Percentiles rank a stretch among this genome's conserved stretches.
phyloP scores from a whole-genome alignment of 2,888 invertebrate species.

The Dorcus parallelipipedus region DNA sequence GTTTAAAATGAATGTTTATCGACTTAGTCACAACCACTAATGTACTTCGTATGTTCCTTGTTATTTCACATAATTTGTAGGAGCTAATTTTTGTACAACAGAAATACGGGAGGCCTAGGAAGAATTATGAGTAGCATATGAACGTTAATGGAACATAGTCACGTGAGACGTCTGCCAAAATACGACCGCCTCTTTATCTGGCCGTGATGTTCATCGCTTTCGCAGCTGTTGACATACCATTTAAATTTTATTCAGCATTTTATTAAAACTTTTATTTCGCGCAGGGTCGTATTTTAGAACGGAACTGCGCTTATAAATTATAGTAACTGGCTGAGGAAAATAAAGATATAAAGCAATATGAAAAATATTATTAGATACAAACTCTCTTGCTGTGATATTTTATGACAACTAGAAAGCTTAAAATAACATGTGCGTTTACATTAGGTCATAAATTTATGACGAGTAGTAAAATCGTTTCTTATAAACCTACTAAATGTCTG shows the following conservation, averaged over 20 bases:
- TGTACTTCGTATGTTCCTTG: constrained; percentile 20
- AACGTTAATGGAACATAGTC: constrained; percentile 26
- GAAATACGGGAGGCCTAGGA: constrained; percentile 14
- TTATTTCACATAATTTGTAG: constrained; percentile 21
- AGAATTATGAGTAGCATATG: constrained; percentile 23
- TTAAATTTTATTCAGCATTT: constrained; percentile 13
- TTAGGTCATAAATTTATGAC: background rate
- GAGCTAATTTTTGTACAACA: constrained; percentile 17
- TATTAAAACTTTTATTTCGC: constrained; percentile 1
- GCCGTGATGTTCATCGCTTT: constrained; percentile 16
- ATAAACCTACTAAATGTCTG: background rate
- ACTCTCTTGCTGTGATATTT: constrained; percentile 1
- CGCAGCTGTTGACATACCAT: constrained; percentile 19
- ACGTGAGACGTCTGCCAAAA: constrained; percentile 25
- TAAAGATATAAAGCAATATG: constrained; percentile 15
- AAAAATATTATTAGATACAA: constrained; percentile 15
- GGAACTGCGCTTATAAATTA: background rate
- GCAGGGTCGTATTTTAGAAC: constrained; percentile 1
- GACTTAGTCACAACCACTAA: constrained; percentile 6
- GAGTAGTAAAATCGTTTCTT: background rate
- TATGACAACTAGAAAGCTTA: background rate
- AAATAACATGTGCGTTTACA: background rate
- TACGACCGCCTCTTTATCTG: constrained; percentile 24
- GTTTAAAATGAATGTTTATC: background rate
- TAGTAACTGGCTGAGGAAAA: background rate